These are phyloP conservation scores for Ditylenchus weischeri DNA, from an alignment of 2,888 invertebrate species.

Conservation along the genomic window DNA sequence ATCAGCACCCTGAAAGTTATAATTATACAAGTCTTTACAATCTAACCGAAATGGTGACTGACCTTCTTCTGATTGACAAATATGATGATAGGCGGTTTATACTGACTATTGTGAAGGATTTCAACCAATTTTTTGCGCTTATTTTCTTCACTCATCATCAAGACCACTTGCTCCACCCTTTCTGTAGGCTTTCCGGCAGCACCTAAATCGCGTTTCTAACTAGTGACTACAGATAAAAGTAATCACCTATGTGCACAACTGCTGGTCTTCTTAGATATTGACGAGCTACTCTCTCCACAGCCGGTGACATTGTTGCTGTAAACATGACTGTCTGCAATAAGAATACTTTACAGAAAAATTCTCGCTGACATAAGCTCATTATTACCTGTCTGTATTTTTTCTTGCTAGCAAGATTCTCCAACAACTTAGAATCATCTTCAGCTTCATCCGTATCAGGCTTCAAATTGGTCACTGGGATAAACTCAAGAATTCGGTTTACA, in stretches of 20 bases:
- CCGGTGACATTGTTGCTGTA: slow-evolving; percentile 98
- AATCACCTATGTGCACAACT: slow-evolving; percentile 73
- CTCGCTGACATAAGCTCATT: too few species aligned
- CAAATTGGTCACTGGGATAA: slow-evolving; percentile 93
- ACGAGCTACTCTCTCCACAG: slow-evolving; percentile 90
- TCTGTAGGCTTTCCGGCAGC: slow-evolving; percentile 94
- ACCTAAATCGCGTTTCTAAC: slow-evolving; percentile 1
- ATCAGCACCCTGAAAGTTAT: slow-evolving; percentile 73
- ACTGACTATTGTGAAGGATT: slow-evolving; percentile 81
- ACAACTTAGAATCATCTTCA: slow-evolving; percentile 82
- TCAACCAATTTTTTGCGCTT: slow-evolving; percentile 91
- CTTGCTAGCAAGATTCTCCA: slow-evolving; percentile 89
- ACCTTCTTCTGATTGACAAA: slow-evolving; percentile 98
- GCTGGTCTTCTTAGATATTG: slow-evolving; percentile 91
- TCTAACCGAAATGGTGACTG: slow-evolving; percentile 1
- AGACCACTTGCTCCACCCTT: slow-evolving; percentile 85
- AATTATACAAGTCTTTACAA: not conserved
- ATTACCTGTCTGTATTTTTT: slow-evolving; percentile 85
- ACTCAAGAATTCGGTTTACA: slow-evolving; percentile 93
- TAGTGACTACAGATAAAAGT: not conserved
- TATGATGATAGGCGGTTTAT: slow-evolving; percentile 86
- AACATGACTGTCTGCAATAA: slow-evolving; percentile 89
- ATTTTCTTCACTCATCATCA: slow-evolving; percentile 88
- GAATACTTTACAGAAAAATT: slow-evolving; percentile 35
- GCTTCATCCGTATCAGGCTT: slow-evolving; percentile 98